Evolutionary conservation across 2,113 vertebrate genomes (phyloP).

Genomic region (Mixornis gularis): DNA sequence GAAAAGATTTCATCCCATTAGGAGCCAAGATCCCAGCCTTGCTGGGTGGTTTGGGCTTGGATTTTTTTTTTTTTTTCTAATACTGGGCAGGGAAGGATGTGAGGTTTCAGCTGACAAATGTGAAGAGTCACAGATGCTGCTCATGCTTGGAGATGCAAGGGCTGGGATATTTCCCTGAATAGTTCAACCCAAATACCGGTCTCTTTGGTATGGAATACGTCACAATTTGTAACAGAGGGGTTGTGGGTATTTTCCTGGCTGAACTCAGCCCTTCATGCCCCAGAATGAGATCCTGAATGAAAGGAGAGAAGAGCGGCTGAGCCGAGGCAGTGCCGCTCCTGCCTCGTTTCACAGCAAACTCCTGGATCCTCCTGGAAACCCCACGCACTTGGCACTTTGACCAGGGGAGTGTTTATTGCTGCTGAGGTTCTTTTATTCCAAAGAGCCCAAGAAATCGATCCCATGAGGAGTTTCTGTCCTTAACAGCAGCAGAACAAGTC

Average conservation of each 20-base stretch:
- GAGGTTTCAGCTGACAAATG: background rate
- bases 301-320: background rate
- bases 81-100: background rate
- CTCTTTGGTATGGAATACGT: background rate
- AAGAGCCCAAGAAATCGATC: background rate
- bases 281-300: background rate
- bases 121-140: background rate
- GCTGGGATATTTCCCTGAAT: background rate
- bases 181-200: background rate
- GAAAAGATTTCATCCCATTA: constrained; percentile 4
- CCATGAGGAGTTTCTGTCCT: background rate
- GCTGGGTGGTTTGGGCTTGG: background rate
- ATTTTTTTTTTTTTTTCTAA: background rate
- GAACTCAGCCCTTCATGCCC: background rate
- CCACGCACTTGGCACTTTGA: background rate
- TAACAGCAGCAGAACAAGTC: background rate
- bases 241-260: background rate
- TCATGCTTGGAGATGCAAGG: rapidly evolving
- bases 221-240: background rate
- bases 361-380: background rate
- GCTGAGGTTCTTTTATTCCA: background rate
- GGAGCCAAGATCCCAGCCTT: constrained; percentile 26
- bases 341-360: rapidly evolving
- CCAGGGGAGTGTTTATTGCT: background rate
- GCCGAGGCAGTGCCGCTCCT: background rate